A percentile compares a stretch with the other conserved stretches of the same genome.
Conservation (phyloP, 2,113 vertebrate species). For the Tursiops truncatus region DNA sequence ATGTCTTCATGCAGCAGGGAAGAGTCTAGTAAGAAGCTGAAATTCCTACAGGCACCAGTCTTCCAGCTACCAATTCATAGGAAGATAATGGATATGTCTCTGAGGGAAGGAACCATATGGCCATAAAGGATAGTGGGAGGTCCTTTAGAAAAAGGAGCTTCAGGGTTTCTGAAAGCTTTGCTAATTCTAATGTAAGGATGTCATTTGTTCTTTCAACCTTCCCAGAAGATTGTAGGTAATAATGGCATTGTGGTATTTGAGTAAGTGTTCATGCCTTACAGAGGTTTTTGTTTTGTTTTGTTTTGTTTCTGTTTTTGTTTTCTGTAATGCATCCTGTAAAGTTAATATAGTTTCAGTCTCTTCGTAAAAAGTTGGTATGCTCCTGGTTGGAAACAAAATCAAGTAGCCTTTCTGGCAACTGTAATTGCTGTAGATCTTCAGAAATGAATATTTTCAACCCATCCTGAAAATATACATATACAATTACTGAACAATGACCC, state of each 20-base stretch:
- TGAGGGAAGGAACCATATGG: no score
- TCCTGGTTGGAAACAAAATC: background rate
- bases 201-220: background rate
- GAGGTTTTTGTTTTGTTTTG: background rate
- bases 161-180: background rate
- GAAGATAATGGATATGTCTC: background rate
- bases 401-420: background rate
- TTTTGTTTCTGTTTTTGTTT: no score
- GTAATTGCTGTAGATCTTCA: background rate
- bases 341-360: background rate
- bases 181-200: background rate
- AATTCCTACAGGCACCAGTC: background rate
- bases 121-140: background rate
- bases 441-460: background rate
- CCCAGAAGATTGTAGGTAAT: background rate
- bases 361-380: background rate
- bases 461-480: background rate
- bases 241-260: background rate
- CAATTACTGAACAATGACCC: background rate
- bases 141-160: background rate
- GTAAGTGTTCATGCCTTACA: background rate
- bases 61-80: background rate
- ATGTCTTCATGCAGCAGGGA: background rate
- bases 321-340: background rate
- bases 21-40: background rate